Conservation (phyloP, 2,888 invertebrate genomes). For the Tuberolachnus salignus region DNA sequence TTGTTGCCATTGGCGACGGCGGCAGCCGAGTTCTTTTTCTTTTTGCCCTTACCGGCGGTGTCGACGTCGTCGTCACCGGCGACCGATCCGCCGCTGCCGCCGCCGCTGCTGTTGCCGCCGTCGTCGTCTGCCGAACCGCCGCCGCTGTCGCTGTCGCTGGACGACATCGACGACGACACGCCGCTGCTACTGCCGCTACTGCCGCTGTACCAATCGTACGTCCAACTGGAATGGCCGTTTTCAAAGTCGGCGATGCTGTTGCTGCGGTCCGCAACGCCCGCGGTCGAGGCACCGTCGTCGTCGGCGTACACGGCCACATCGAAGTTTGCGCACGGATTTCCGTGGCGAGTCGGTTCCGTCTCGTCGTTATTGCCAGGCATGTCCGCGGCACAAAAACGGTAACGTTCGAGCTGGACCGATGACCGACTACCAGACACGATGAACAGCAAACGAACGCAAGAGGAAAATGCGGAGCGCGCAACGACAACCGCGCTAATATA, state of each 20-base stretch:
- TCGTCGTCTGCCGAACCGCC: background rate
- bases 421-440: too few species aligned
- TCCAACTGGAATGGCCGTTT: too few species aligned
- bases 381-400: background rate
- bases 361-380: conserved; percentile 12
- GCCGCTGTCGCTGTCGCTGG: background rate
- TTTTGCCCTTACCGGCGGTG: conserved; percentile 38
- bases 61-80: background rate
- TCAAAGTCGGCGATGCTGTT: too few species aligned
- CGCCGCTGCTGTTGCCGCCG: background rate
- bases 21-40: background rate
- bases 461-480: background rate
- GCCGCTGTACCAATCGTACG: too few species aligned
- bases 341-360: background rate
- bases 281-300: conserved; percentile 1
- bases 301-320: background rate
- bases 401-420: background rate
- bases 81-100: background rate
- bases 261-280: conserved; percentile 30
- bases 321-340: conserved; percentile 4
- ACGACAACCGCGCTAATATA: too few species aligned
- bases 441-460: background rate
- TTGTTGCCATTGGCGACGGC: too few species aligned
- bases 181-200: too few species aligned
- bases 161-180: too few species aligned